These are phyloP conservation scores for Rhyacophila evoluta DNA, from an alignment of 2,888 invertebrate species.

Conservation along the genomic window DNA sequence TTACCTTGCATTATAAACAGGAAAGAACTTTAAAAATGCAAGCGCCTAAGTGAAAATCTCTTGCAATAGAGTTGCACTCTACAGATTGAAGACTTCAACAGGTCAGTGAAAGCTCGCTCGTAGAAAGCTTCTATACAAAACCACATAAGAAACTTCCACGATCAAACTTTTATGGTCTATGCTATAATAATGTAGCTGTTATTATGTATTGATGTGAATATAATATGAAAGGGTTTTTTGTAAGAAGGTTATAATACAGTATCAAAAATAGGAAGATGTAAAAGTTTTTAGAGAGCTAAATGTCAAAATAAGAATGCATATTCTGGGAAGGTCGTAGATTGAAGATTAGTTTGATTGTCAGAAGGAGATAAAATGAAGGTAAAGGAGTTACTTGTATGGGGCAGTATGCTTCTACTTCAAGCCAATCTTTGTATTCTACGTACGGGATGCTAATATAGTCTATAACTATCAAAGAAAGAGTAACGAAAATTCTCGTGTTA, in stretches of 20 bases:
- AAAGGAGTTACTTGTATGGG: no score
- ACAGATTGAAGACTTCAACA: slow-evolving; percentile 9
- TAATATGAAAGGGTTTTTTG: neutral
- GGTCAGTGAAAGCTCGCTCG: neutral
- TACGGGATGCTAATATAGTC: no score
- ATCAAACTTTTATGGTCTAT: neutral
- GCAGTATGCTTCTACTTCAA: no score
- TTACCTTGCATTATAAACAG: neutral
- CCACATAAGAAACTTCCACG: neutral
- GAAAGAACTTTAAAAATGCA: neutral
- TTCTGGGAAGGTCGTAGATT: no score
- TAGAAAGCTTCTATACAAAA: neutral
- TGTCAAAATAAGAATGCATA: no score
- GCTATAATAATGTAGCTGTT: neutral
- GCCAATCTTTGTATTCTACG: no score
- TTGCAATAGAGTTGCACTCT: neutral
- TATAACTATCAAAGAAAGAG: no score
- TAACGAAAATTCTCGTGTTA: no score
- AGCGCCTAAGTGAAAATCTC: neutral
- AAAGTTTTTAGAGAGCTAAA: no score
- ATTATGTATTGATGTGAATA: neutral
- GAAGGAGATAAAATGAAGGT: no score
- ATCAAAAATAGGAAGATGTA: neutral
- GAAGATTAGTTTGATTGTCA: no score
- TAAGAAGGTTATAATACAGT: neutral